Percentiles rank a stretch among this genome's conserved stretches.
Evolutionary conservation across 2,797 vertebrate genomes (phyloP).

Genomic region (Rhadinocentrus ornatus): DNA sequence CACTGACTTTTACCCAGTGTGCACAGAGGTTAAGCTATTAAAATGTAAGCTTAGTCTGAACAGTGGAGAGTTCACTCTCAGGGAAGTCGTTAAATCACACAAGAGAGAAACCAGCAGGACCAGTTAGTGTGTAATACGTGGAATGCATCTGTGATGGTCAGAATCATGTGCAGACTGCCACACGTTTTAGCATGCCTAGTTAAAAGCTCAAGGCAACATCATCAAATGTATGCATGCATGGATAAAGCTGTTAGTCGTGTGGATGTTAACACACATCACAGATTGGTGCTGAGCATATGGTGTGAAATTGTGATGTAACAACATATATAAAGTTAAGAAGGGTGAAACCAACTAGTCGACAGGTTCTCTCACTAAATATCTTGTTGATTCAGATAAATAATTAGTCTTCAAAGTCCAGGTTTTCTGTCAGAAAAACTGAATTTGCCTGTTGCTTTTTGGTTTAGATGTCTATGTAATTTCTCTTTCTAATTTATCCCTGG

Average conservation of each 20-base stretch:
- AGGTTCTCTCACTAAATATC: constrained; percentile 26
- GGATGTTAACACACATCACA: constrained; percentile 13
- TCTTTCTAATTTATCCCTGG: neutral
- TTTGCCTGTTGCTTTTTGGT: constrained; percentile 41
- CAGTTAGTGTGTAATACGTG: constrained; percentile 37
- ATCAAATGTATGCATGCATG: constrained; percentile 31
- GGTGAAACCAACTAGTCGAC: constrained; percentile 9
- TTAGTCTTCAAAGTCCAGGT: neutral
- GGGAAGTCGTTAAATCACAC: constrained; percentile 57
- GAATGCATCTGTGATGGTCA: constrained; percentile 50
- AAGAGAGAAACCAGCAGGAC: constrained; percentile 31
- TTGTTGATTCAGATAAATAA: neutral
- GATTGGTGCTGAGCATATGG: constrained; percentile 19
- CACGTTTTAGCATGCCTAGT: constrained; percentile 38
- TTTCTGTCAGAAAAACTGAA: constrained; percentile 28
- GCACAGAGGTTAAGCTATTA: constrained; percentile 2
- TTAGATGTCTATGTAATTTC: constrained; percentile 36
- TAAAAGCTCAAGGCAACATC: constrained; percentile 33
- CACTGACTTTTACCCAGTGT: constrained; percentile 9
- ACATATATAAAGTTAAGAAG: neutral
- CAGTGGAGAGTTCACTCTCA: constrained; percentile 27
- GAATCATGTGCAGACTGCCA: constrained; percentile 26
- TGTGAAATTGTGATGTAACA: constrained; percentile 1
- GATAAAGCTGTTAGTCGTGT: constrained; percentile 34
- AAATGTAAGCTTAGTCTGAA: constrained; percentile 39